A percentile compares a stretch with the other conserved stretches of the same genome.
phyloP scores from a whole-genome alignment of 2,888 invertebrate genomes.

The Dicroscelio sp. region DNA sequence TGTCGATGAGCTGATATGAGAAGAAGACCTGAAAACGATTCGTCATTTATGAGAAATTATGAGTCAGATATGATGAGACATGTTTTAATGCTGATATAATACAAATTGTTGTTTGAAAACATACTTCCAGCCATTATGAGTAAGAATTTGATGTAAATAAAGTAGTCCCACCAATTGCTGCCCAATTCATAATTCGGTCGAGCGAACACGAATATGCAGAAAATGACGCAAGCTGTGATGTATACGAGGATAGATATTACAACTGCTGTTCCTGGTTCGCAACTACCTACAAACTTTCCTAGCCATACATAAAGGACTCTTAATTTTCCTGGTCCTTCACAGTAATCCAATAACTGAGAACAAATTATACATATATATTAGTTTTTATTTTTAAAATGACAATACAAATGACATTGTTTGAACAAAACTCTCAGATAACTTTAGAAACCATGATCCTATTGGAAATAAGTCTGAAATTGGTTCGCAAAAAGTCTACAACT shows the following conservation, averaged over 20 bases:
- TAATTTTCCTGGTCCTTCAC: constrained; percentile 93
- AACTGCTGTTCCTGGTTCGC: constrained; percentile 95
- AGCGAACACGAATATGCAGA: constrained; percentile 92
- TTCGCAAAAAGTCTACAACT: too few relatives aligned
- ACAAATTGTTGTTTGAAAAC: constrained; percentile 90
- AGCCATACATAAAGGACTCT: constrained; percentile 95
- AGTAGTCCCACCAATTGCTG: constrained; percentile 94
- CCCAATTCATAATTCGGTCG: constrained; percentile 57
- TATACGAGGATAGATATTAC: constrained; percentile 95
- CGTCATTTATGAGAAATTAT: background rate
- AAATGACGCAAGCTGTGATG: constrained; percentile 93
- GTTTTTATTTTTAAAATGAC: too few relatives aligned
- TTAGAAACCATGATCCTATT: too few relatives aligned
- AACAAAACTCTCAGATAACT: too few relatives aligned
- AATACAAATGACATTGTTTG: too few relatives aligned
- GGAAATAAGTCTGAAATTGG: too few relatives aligned
- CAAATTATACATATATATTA: too few relatives aligned
- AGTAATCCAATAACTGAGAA: constrained; percentile 90
- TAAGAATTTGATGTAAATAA: constrained; percentile 93
- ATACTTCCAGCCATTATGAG: constrained; percentile 93
- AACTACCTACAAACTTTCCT: constrained; percentile 94
- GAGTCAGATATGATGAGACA: too few relatives aligned
- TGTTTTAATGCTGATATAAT: too few relatives aligned
- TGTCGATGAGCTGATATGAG: constrained; percentile 96
- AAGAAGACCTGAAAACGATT: constrained; percentile 92